Evolutionary conservation across 1,140 invertebrate genomes (phyloP), one percentile per base, ranked within the genome.

Genomic region (Contarinia nasturtii): DNA sequence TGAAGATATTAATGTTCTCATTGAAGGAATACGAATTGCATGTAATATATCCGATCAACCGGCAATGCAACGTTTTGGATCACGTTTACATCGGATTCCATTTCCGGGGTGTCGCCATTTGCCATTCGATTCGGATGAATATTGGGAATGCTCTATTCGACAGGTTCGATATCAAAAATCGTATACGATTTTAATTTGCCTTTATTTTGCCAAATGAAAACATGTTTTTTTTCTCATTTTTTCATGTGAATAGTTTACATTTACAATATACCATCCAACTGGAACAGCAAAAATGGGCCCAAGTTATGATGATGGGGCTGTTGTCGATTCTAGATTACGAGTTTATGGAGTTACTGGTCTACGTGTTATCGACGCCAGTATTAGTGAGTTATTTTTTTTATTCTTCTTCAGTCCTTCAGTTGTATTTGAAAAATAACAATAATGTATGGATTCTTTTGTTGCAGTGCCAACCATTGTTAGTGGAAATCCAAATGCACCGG

Each of bases 211-310:
- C n/a, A n/a, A n/a, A n/a, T n/a, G n/a, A 22, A 22, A 44, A 14
- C 27, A 44, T 10, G 27, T 27, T 10, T 27, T 27, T 27, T 27
- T 27, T 10, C 55, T 63, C 14, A n/a, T n/a, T n/a, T n/a, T n/a
- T n/a, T n/a, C 27, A 27, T 27, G 4, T 3, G 61, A 60, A 44
- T 82, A 87, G 53, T 86, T 86, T 50, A 86, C 84, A 0, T 82
- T 84, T 51, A 86, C 85, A 0, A 86, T 88, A 38, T 89, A 89
- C 55, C 85, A 90, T 70, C 84, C 83, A 0, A 74, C 77, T 0
- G 79, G 86, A 0, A 91, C 86, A 0, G 83, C 80, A 52, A 88
- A 86, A 61, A 91, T 90, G 88, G 88, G 88, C 3, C 79, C 81
- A 0, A 71, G 65, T 38, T 66, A 66, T 36, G 86, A 90, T 58